phyloP scores from a whole-genome alignment of 1,140 invertebrate genomes.

The Aradophagus sp. region DNA sequence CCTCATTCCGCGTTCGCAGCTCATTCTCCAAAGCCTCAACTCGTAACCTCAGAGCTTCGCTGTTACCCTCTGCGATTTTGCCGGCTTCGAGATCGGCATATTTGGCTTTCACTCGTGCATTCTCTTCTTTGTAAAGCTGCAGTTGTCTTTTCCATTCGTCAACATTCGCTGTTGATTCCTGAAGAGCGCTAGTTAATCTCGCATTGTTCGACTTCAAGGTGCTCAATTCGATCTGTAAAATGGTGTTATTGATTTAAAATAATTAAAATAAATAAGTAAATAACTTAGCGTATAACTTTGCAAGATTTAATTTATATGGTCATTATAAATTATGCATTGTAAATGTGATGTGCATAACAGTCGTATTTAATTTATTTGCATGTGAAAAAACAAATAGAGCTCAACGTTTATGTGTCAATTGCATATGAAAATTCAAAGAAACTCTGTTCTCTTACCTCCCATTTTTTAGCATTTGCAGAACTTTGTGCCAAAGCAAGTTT shows the following conservation, averaged over 20 bases:
- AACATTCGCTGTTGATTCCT: constrained; percentile 97
- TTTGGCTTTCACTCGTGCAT: constrained; percentile 88
- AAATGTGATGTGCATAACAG: too few relatives aligned
- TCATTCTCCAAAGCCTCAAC: constrained; percentile 86
- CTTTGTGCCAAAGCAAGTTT: constrained; percentile 97
- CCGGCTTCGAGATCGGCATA: constrained; percentile 83
- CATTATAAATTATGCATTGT: too few relatives aligned
- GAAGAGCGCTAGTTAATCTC: constrained; percentile 93
- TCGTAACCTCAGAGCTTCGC: constrained; percentile 80
- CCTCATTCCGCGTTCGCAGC: constrained; percentile 85
- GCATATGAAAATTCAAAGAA: too few relatives aligned
- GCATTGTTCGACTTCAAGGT: constrained; percentile 97
- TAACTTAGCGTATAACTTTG: too few relatives aligned
- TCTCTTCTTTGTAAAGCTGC: constrained; percentile 96
- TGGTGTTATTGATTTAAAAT: neutral
- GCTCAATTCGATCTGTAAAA: constrained; percentile 85
- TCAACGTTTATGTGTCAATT: too few relatives aligned
- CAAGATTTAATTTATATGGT: too few relatives aligned
- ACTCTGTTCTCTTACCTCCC: constrained; percentile 80
- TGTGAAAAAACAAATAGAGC: too few relatives aligned
- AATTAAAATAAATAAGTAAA: too few relatives aligned
- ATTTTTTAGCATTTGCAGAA: constrained; percentile 97
- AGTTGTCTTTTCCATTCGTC: constrained; percentile 99
- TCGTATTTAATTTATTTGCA: too few relatives aligned
- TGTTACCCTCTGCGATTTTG: constrained; percentile 75